Base-by-base conservation (phyloP, 2,888 invertebrate genomes). In the Catonia carolina region DNA sequence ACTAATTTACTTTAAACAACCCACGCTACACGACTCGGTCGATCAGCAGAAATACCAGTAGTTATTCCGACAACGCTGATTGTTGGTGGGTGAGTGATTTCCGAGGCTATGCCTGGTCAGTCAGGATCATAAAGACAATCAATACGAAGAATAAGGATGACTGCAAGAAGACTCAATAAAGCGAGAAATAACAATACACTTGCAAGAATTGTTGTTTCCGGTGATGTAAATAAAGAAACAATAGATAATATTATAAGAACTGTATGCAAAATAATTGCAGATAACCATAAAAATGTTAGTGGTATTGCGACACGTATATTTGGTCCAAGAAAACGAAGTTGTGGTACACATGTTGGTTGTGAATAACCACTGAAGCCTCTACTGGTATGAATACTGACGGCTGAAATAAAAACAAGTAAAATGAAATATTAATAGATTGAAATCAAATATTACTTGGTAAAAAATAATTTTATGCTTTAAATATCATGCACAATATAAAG, bases 21-120 rank as follows among this genome's bases (percentile, higher is more conserved):
- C 81, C 81, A 81, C 22, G 80, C 81, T 6, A 81, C 79, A 27
- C 78, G 72, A 8, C 77, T 76, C 23, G 76, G 74, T 61, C 77
- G 74, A 53, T 78, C 79, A 14, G 59, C 58, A 1, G 61, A 61
- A 15, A 62, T 47, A 2, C 53, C 57, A 6, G 62, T 54, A 2
- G 62, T 60, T 2, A 56, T 57, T 1, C 67, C 67, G 20, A 67
- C 64, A 3, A 72, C 69, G 49, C 70, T 70, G 53, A 67, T 67
- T 17, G 65, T 67, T 41, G 69, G 66, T 70, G 73, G 66, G 60
- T 73, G 73, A 71, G 73, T 68, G 0, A 75, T 56, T 51, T 55
- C 63, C 56, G 60, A 60, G 59, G 54, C 58, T 6, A 62, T 36
- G 50, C 61, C 62, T 37, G 67, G 67, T 68, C 68, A 67, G 64